Evolutionary conservation across 2,797 vertebrate genomes (phyloP).

Genomic region (Epinephelus coioides): DNA sequence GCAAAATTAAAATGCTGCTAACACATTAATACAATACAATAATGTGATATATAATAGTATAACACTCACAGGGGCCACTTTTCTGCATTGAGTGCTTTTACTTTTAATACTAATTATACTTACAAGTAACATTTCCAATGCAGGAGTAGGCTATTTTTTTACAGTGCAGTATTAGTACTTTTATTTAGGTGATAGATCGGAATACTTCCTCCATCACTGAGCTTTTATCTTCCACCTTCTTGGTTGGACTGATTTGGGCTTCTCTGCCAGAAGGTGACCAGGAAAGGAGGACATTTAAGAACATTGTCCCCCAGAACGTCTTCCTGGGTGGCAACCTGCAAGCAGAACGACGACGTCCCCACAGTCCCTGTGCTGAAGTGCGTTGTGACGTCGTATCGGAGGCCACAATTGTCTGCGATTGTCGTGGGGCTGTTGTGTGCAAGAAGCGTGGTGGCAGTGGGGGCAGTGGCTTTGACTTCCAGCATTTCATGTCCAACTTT

Average conservation of each 20-base stretch:
- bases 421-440: constrained; percentile 40
- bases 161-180: neutral
- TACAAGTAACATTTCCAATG: constrained; percentile 3
- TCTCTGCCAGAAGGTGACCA: constrained; percentile 81
- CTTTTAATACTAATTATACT: constrained; percentile 6
- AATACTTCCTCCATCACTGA: neutral
- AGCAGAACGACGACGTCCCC: constrained; percentile 64
- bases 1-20: constrained; percentile 1
- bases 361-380: constrained; percentile 52
- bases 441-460: constrained; percentile 22
- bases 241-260: constrained; percentile 48
- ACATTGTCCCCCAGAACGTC: constrained; percentile 33
- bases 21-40: neutral
- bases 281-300: constrained; percentile 80
- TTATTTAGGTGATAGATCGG: neutral
- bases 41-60: neutral
- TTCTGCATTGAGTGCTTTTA: neutral
- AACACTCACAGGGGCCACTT: neutral
- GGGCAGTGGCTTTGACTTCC: constrained; percentile 60
- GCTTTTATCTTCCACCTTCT: constrained; percentile 51
- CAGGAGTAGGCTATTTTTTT: neutral
- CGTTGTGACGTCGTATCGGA: constrained; percentile 78
- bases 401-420: constrained; percentile 78
- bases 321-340: constrained; percentile 54
- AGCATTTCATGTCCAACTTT: constrained; percentile 40